A percentile compares a stretch with the other conserved stretches of the same genome.
Conservation (phyloP, 1,140 invertebrate genomes). For the Ips nitidus region DNA sequence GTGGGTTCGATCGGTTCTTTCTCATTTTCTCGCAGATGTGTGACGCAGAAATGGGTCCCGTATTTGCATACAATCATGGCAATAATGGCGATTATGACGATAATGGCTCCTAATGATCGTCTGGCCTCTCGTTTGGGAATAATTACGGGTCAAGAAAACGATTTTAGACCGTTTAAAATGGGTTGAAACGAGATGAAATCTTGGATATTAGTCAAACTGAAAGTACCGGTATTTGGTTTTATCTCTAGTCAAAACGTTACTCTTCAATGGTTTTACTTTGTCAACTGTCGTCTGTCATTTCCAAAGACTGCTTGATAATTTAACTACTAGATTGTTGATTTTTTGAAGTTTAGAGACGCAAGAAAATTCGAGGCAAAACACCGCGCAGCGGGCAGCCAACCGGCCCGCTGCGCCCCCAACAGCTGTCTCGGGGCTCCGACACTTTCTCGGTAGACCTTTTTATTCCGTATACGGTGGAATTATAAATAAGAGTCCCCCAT, state of each 20-base stretch:
- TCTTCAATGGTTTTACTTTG: too few relatives aligned
- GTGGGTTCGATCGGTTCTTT: slow-evolving; percentile 9
- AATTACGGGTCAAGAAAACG: not conserved
- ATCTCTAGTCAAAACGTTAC: too few relatives aligned
- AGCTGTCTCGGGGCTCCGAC: slow-evolving; percentile 12
- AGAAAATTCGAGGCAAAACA: slow-evolving; percentile 25
- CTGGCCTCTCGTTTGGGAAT: not conserved
- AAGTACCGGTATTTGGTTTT: too few relatives aligned
- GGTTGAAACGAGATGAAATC: too few relatives aligned
- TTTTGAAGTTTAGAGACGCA: not conserved
- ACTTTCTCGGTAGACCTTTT: slow-evolving; percentile 28
- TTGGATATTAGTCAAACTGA: too few relatives aligned
- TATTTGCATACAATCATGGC: slow-evolving; percentile 12
- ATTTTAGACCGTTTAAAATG: not conserved
- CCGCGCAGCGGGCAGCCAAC: slow-evolving; percentile 11
- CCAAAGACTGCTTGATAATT: too few relatives aligned
- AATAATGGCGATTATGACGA: slow-evolving; percentile 3
- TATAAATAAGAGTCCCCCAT: slow-evolving; percentile 23
- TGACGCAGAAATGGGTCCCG: slow-evolving; percentile 4
- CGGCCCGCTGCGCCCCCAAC: slow-evolving; percentile 20
- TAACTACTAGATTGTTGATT: too few relatives aligned
- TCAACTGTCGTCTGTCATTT: too few relatives aligned
- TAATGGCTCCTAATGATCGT: not conserved
- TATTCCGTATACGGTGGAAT: slow-evolving; percentile 22
- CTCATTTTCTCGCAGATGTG: not conserved